phyloP scores from a whole-genome alignment of 2,113 vertebrate species.

The Hystrix cristata region DNA sequence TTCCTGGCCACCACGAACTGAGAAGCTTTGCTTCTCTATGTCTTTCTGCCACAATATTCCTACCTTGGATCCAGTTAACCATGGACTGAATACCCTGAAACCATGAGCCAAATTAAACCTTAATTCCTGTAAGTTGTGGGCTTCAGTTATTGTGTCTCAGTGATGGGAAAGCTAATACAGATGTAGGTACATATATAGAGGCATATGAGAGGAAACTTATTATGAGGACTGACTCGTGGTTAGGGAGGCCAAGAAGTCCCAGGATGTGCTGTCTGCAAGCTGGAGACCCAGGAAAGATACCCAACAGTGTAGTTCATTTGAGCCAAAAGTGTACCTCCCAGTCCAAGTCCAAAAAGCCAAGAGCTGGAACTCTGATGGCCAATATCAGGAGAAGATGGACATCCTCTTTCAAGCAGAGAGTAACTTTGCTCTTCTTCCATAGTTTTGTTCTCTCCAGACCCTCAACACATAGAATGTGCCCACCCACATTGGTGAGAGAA shows the following conservation, averaged over 20 bases:
- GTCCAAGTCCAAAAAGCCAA: neutral
- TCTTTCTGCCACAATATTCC: neutral
- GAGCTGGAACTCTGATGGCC: neutral
- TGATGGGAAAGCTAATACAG: neutral
- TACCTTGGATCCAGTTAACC: neutral
- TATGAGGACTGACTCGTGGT: neutral
- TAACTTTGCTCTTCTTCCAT: neutral
- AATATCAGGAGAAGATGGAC: neutral
- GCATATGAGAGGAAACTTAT: neutral
- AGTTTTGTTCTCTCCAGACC: neutral
- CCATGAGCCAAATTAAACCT: neutral
- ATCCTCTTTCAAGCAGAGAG: neutral
- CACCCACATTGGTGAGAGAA: neutral
- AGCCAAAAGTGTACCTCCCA: neutral
- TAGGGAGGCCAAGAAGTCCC: neutral
- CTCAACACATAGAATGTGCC: neutral
- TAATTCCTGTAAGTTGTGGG: neutral
- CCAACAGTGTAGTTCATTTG: neutral
- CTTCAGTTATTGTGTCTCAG: neutral
- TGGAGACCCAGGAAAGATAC: neutral
- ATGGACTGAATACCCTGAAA: neutral
- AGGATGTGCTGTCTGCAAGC: neutral
- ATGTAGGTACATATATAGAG: neutral
- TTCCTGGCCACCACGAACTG: neutral
- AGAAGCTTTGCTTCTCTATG: neutral